Evolutionary conservation across 2,113 vertebrate genomes (phyloP).

Genomic region (crab-eating macaque (Macaca fascicularis)): DNA sequence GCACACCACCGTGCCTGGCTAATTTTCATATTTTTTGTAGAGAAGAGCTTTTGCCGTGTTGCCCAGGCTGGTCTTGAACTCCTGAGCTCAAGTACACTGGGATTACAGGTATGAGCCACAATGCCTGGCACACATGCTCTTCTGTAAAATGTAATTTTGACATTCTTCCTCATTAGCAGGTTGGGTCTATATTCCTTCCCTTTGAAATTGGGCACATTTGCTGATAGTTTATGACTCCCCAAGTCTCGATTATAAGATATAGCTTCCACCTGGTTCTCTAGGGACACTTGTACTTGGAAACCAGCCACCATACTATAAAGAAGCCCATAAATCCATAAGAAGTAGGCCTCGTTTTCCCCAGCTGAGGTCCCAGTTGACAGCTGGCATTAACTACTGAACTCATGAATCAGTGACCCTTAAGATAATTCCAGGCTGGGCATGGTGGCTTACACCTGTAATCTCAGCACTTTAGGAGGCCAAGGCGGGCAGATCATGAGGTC

Average conservation of each 20-base stretch:
- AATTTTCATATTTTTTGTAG: no score
- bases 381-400: not conserved
- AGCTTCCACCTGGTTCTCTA: not conserved
- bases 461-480: no score
- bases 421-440: not conserved
- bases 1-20: no score
- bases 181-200: not conserved
- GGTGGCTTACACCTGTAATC: no score
- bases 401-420: not conserved
- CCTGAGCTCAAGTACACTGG: no score
- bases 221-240: not conserved
- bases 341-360: not conserved
- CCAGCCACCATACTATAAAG: not conserved
- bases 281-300: not conserved
- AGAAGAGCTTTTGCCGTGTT: no score
- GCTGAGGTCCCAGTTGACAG: not conserved
- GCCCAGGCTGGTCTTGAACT: no score
- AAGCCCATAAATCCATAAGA: not conserved
- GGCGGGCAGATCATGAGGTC: no score
- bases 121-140: not conserved
- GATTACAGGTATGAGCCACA: no score
- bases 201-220: not conserved
- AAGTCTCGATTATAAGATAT: not conserved
- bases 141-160: not conserved
- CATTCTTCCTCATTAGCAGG: not conserved